Evolutionary conservation across 1,140 invertebrate species (phyloP), one percentile per base, ranked within the genome.

Genomic region (Antheraea mylitta): DNA sequence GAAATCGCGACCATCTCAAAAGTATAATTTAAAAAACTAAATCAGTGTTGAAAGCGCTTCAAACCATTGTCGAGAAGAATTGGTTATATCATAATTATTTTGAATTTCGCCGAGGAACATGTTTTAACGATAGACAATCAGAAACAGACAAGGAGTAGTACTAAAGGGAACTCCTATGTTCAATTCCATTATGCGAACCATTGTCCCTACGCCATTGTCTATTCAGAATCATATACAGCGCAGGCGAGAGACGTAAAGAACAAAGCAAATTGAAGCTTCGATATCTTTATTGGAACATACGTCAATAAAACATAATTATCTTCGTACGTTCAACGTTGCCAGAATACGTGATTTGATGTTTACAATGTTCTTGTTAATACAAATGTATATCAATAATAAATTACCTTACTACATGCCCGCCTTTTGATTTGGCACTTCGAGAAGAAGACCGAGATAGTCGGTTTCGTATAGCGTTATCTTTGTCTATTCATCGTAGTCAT

Each of bases 201-300:
- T 71, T 71, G 69, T 71, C 67, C 45, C 30, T 38, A 42, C 7
- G 3, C 67, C 68, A 66, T 72, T 72, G 71, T 72, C 58, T 72
- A 58, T 48, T 11, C 11, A 68, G 53, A 36, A 22, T 62, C 62
- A 45, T 53, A 53, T 13, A 53, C 45, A 53, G 10, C 45, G 45
- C 13, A 53, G 45, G 45, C 45, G 45, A 13, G 16, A n/a, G 9
- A 53, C 45, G 6, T 53, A 53, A 53, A 53, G 4, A 13, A 16
- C 4, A 53, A n/a, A 13, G 45, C 38, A 13, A 7, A 65, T 18
- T 19, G 61, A 37, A 63, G 61, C 61, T 8, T 36, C 61, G 13
- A 37, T 53, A 53, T 16, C 45, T 16, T 53, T 53, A 53, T 16
- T 53, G 16, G 45, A 53, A 53, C 45, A 13, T 53, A 53, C 16